phyloP scores from a whole-genome alignment of 2,888 invertebrate species.

The Xestoiulus laeticollis region DNA sequence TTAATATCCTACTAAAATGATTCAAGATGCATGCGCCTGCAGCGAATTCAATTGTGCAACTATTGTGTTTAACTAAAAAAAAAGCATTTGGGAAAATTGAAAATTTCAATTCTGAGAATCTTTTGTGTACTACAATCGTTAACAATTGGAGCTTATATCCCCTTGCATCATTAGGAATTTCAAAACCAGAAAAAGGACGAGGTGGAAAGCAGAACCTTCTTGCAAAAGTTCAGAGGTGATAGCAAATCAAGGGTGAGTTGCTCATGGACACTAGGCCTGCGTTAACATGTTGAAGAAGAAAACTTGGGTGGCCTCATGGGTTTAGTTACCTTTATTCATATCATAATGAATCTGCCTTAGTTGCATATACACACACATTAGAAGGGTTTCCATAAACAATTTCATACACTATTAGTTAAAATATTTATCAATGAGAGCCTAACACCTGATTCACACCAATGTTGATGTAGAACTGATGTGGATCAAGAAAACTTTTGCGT shows the following conservation, averaged over 20 bases:
- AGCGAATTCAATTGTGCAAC: not conserved
- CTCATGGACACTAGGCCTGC: not conserved
- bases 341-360: not conserved
- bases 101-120: conserved; percentile 12
- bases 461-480: too few species aligned
- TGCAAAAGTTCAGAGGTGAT: conserved; percentile 29
- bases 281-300: not conserved
- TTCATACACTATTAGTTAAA: not conserved
- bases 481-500: too few species aligned
- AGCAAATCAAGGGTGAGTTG: conserved; percentile 23
- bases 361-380: not conserved
- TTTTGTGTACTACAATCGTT: not conserved
- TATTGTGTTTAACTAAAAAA: not conserved
- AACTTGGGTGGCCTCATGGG: not conserved
- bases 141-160: conserved; percentile 35
- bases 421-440: not conserved
- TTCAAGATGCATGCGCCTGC: conserved; percentile 1
- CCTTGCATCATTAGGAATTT: conserved; percentile 41
- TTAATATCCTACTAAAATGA: not conserved
- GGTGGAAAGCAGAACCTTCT: not conserved
- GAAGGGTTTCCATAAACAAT: not conserved
- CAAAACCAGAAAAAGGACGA: conserved; percentile 35
- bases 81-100: not conserved
- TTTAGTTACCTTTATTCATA: not conserved
- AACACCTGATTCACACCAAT: too few species aligned